These are phyloP conservation scores for Ceryle rudis DNA, from an alignment of 2,797 vertebrate species.

Conservation along the genomic window DNA sequence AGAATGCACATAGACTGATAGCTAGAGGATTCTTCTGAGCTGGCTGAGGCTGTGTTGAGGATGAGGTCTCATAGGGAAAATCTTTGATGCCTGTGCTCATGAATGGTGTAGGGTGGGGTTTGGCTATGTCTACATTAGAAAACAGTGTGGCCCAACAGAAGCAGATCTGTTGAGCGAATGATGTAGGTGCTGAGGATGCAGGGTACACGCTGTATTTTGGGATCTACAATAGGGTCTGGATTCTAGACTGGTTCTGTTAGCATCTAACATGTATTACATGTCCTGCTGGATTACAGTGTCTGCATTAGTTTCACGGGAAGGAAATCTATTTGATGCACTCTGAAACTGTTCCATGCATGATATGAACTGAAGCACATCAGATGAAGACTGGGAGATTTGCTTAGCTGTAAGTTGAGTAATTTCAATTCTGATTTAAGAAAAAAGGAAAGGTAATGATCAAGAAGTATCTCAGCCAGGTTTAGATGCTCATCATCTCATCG, in stretches of 20 bases:
- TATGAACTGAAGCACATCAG: not conserved
- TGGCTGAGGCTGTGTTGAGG: not conserved
- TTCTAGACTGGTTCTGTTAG: not conserved
- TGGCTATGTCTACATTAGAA: not conserved
- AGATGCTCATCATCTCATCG: not conserved
- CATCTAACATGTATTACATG: rapidly evolving
- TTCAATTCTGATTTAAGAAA: not conserved
- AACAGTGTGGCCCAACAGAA: not conserved
- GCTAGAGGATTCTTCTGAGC: not conserved
- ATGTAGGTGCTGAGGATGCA: not conserved
- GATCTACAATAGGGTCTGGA: not conserved
- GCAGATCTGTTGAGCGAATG: not conserved
- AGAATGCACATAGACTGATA: not conserved
- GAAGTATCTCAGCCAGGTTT: not conserved
- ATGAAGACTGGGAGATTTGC: not conserved
- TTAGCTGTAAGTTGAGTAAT: not conserved
- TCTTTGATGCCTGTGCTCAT: not conserved
- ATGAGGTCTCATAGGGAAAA: not conserved
- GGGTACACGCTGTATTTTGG: not conserved
- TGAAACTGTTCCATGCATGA: not conserved
- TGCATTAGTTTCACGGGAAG: not conserved
- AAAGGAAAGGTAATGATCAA: not conserved
- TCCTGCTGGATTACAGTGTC: not conserved
- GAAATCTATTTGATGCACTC: not conserved
- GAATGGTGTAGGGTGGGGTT: not conserved